Evolutionary conservation across 2,888 invertebrate genomes (phyloP), one percentile per base, ranked within the genome.

Genomic region (Mimas tiliae): DNA sequence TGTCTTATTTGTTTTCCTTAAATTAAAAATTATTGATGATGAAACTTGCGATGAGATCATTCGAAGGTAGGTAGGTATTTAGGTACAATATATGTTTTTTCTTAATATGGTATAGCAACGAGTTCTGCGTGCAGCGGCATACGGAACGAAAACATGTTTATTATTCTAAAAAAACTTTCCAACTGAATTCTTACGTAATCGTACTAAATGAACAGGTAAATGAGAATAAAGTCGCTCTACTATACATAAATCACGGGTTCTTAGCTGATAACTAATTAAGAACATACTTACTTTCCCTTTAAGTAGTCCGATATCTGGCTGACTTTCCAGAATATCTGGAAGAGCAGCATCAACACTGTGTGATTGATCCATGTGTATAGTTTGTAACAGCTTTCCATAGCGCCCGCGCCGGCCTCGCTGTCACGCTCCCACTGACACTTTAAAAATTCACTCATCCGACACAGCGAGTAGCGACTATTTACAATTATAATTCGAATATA

Each of bases 291-390:
- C 93, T 90, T 90, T 77, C 88, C 89, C 70, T 83, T 89, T 70
- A 93, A 91, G 77, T 83, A 93, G 82, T 92, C 90, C 68, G 91
- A 88, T 80, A 93, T 87, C 80, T 93, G 93, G 82, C 87, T 91
- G 75, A 93, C 87, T 82, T 93, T 93, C 93, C 93, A 93, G 79
- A 93, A 89, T 76, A 93, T 91, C 81, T 93, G 93, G 70, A 93
- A 86, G 65, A 93, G 81, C 77, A 93, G 80, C 93, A 93, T 93
- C 74, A 93, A 80, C 73, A 93, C 73, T 14, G 91, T 90, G 72
- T 93, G 87, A 81, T 90, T 91, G 73, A 93, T 86, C 93, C 92
- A 93, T 73, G 91, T 90, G 84, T 90, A 93, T 63, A 93, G 73
- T 74, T 90, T 92, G 74, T 91, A 88, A 74, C 92, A 93, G 77